These are phyloP conservation scores for Panurus biarmicus DNA, from an alignment of 2,113 vertebrate species.

Conservation along the genomic window DNA sequence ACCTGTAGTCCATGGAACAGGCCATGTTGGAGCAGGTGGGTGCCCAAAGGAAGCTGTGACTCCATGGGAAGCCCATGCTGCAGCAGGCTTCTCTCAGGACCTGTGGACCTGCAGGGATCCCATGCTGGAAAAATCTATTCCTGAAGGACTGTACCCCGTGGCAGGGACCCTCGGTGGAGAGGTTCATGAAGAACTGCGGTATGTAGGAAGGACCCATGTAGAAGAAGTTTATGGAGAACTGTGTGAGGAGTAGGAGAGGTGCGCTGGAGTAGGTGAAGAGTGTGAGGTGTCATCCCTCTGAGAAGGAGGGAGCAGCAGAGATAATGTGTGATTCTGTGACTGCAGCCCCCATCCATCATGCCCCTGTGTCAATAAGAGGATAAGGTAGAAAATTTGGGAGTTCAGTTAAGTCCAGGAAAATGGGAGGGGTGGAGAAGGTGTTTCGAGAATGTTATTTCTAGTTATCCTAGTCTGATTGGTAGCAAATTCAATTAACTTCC, in stretches of 20 bases:
- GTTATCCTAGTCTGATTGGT: not conserved
- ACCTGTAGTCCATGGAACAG: not conserved
- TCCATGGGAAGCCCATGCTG: not conserved
- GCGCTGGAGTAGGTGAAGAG: not conserved
- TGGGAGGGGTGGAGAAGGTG: not conserved
- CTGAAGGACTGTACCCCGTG: not conserved
- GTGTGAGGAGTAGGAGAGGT: not conserved
- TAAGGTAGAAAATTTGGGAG: not conserved
- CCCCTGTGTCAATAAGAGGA: not conserved
- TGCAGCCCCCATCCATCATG: not conserved
- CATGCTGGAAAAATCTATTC: not conserved
- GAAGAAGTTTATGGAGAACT: not conserved
- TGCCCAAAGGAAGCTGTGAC: not conserved
- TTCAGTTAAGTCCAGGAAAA: not conserved
- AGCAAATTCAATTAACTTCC: not conserved
- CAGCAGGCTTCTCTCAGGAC: not conserved
- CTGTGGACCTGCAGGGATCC: not conserved
- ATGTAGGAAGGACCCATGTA: not conserved
- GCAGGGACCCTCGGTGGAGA: too few species aligned
- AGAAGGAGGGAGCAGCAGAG: not conserved
- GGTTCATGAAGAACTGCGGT: not conserved
- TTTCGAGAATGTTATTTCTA: not conserved
- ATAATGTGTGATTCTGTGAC: not conserved
- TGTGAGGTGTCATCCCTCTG: not conserved
- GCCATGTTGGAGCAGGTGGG: too few species aligned